Percentiles rank a stretch among this genome's conserved stretches.
Evolutionary conservation across 2,113 vertebrate species (phyloP).

Genomic region (Danio rerio): GRCz12tu NC_133199.1:15977001-15977500

Average conservation of each 20-base stretch:
- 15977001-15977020: conserved; percentile 57
- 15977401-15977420: too few relatives aligned
- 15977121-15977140: conserved; percentile 72
- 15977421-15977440: too few relatives aligned
- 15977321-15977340: conserved; percentile 72
- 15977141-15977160: conserved; percentile 67
- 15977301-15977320: conserved; percentile 49
- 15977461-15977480: too few relatives aligned
- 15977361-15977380: conserved; percentile 52
- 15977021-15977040: conserved; percentile 63
- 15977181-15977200: neutral
- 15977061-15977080: conserved; percentile 66
- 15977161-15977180: conserved; percentile 57
- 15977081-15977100: conserved; percentile 62
- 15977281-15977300: conserved; percentile 73
- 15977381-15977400: conserved; percentile 8
- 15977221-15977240: conserved; percentile 76
- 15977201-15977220: conserved; percentile 57
- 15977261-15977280: conserved; percentile 71
- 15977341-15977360: conserved; percentile 60
- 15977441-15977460: too few relatives aligned
- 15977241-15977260: conserved; percentile 66
- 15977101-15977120: conserved; percentile 69
- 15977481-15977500: too few relatives aligned
- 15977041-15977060: conserved; percentile 72